Evolutionary conservation across 2,888 invertebrate species (phyloP).

Genomic region (Sesia bembeciformis): DNA sequence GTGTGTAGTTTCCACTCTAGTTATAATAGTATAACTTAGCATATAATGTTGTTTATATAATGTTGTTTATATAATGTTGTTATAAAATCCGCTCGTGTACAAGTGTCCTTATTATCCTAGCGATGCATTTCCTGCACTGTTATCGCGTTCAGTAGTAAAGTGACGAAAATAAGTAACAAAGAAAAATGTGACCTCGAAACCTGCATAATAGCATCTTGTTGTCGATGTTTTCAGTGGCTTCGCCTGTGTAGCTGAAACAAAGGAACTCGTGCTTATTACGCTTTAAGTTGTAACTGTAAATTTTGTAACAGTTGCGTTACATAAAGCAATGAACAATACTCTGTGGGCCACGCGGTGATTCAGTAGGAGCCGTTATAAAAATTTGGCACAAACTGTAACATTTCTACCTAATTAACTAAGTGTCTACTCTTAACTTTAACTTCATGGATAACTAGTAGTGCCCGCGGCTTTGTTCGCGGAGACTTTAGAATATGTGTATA

Average conservation of each 20-base stretch:
- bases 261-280: slow-evolving; percentile 32
- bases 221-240: slow-evolving; percentile 31
- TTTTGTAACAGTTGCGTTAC: slow-evolving; percentile 55
- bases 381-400: slow-evolving; percentile 18
- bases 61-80: not conserved
- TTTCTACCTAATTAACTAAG: not conserved
- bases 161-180: slow-evolving; percentile 12
- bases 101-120: not conserved
- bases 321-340: slow-evolving; percentile 41
- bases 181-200: slow-evolving; percentile 35
- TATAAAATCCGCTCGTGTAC: not conserved
- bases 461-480: no score
- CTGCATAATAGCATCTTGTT: slow-evolving; percentile 3
- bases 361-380: slow-evolving; percentile 33
- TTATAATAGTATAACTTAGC: not conserved
- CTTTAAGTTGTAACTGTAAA: slow-evolving; percentile 46
- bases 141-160: not conserved
- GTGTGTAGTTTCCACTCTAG: not conserved
- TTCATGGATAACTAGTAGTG: no score
- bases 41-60: not conserved
- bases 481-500: no score
- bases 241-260: slow-evolving; percentile 33
- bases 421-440: no score
- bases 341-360: slow-evolving; percentile 30
- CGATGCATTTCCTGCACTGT: not conserved